Base-by-base conservation (phyloP, 1,140 invertebrate genomes). In the Catajapyx aquilonaris region DNA sequence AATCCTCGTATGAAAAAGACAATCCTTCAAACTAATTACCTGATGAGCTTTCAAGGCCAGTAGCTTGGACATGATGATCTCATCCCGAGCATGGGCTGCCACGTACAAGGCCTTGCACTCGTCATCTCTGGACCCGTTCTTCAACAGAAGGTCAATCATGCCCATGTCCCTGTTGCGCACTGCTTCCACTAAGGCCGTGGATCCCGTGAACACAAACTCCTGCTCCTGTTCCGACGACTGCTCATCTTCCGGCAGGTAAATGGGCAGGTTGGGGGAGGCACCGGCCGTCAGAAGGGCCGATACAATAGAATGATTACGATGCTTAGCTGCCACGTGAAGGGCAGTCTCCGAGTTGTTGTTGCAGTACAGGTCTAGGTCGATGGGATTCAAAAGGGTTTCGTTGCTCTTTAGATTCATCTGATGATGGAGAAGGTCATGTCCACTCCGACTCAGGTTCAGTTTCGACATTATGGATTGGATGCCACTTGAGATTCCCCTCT, bases 401-500 rank as follows among this genome's bases (percentile, higher is more conserved):
- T 56, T 58, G 4, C 23, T 37, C 3, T 22, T 20, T n/a, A n/a
- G n/a, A n/a, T n/a, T n/a, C n/a, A n/a, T n/a, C n/a, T n/a, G n/a
- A n/a, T n/a, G n/a, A 21, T 32, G 17, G 7, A 33, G 28, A n/a
- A n/a, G n/a, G n/a, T n/a, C 23, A 7, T 28, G 23, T 28, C 7
- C 13, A 13, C 23, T 28, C 13, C 7, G 23, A 17, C 45, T 47
- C 5, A 70, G 68, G 52, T 72, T 81, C 25, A 90, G 56, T 46
- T 76, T 76, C 4, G 76, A 81, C 66, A 88, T 81, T 20, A 88
- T 73, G 30, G 76, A 74, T 46, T 85, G 81, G 43, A 90, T 87
- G 2, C 83, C 81, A 47, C 77, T 74, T 0, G 83, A 86, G 41
- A 88, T 80, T 37, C 77, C 66, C 41, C 69, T 65, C 15, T 74